Conservation (phyloP, 2,888 invertebrate species). For the Autographa pulchrina region DNA sequence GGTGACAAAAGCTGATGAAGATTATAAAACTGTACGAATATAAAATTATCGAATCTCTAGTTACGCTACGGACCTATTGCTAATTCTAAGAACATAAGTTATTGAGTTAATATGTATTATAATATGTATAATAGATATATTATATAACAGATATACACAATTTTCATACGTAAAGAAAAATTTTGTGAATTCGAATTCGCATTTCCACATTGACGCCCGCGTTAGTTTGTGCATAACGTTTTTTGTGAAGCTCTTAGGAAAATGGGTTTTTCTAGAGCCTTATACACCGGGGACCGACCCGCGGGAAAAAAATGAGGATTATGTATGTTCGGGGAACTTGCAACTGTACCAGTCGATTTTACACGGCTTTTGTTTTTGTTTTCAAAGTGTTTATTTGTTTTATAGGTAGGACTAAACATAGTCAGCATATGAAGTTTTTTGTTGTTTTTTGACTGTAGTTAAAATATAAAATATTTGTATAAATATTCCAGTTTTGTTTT, state of each 20-base stretch:
- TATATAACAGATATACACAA: no score
- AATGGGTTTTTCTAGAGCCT: constrained; percentile 60
- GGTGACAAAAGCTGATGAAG: no score
- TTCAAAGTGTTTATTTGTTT: constrained; percentile 38
- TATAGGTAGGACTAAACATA: background rate
- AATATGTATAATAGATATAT: no score
- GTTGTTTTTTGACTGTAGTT: no score
- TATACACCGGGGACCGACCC: constrained; percentile 58
- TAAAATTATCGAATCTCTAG: no score
- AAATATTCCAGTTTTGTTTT: no score
- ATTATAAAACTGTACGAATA: no score
- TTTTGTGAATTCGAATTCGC: constrained; percentile 18
- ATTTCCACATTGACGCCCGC: constrained; percentile 16
- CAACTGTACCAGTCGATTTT: constrained; percentile 44
- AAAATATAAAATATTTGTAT: no score
- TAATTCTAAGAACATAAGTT: no score
- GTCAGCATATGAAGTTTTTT: background rate
- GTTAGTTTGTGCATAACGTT: constrained; percentile 42
- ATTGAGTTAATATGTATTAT: no score
- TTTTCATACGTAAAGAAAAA: constrained; percentile 15
- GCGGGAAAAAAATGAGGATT: constrained; percentile 56
- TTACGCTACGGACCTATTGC: no score
- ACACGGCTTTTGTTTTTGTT: constrained; percentile 47
- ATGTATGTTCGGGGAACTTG: constrained; percentile 53
- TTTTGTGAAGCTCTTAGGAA: constrained; percentile 57